Base-by-base conservation (phyloP, 2,797 vertebrate species). In the Paguma larvata region DNA sequence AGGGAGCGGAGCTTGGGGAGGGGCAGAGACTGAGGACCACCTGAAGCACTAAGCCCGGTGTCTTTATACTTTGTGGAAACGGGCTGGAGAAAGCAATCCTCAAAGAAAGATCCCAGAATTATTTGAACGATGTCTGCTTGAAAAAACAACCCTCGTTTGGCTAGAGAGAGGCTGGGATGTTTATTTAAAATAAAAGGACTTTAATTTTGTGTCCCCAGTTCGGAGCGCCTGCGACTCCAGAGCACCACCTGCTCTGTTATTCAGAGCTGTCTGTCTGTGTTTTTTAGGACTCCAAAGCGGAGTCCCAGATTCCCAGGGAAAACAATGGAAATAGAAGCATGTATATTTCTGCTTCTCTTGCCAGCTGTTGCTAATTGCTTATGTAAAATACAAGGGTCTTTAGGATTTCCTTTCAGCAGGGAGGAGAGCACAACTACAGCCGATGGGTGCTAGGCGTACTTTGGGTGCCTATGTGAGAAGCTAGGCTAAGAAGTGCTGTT, bases 301-400 rank as follows among this genome's bases (percentile, higher is more conserved):
- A 92, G 92, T 27, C 78, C 82, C 79, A 77, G 92, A 63, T 85
- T 41, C 83, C 59, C 34, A 0, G 2, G 91, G 95, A 84, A 89
- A 95, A 48, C 86, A 93, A 89, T 1, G 89, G 88, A 97, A 93
- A 86, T 0, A 91, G 88, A 97, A 95, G 65, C 41, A 0, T 2
- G 30, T 14, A 0, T 5, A 65, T 56, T 38, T 67, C 30, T 23
- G 44, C 27, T 3, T 63, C 75, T 93, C 89, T 68, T 27, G 13
- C 68, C 91, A 70, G 84, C 86, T 41, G 65, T 93, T 27, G 51
- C 94, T 67, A 15, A 32, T 56, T 59, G 59, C 79, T 77, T 75
- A 44, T 12, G 32, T 48, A 65, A 93, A 83, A 41, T 4, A 30
- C 1, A 19, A 1, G 9, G 56, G 53, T 53, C 88, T 94, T 65